phyloP scores from a whole-genome alignment of 2,888 invertebrate species.

The Conchocele bisecta region DNA sequence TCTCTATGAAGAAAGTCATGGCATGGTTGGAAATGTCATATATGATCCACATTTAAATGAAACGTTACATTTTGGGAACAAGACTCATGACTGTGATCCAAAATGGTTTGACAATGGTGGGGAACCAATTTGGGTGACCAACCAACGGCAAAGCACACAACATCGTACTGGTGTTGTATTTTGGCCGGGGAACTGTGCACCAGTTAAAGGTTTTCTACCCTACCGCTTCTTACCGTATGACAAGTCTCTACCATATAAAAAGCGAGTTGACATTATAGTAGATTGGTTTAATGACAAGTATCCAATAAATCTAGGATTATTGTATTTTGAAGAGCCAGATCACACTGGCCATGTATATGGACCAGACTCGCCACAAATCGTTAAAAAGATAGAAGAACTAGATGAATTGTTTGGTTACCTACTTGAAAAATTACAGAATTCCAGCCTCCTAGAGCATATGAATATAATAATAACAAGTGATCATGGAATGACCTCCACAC shows the following conservation, averaged over 20 bases:
- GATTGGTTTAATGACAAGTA: slow-evolving; percentile 80
- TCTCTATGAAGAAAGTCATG: slow-evolving; percentile 87
- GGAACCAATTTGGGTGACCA: slow-evolving; percentile 82
- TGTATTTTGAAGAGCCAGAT: slow-evolving; percentile 90
- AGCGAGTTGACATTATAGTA: slow-evolving; percentile 71
- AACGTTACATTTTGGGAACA: slow-evolving; percentile 51
- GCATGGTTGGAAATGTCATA: slow-evolving; percentile 87
- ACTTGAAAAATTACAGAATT: slow-evolving; percentile 84
- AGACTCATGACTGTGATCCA: slow-evolving; percentile 76
- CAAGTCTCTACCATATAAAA: slow-evolving; percentile 70
- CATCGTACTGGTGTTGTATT: slow-evolving; percentile 87
- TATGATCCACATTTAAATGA: slow-evolving; percentile 84
- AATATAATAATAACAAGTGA: slow-evolving; percentile 89
- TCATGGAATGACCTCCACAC: slow-evolving; percentile 88
- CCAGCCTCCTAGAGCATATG: slow-evolving; percentile 84
- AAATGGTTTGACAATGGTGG: slow-evolving; percentile 83
- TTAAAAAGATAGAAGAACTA: slow-evolving; percentile 84
- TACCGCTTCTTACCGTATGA: slow-evolving; percentile 58
- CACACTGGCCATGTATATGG: slow-evolving; percentile 86
- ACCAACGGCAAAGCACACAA: slow-evolving; percentile 85
- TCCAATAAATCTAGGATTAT: slow-evolving; percentile 88
- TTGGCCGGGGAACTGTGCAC: slow-evolving; percentile 88
- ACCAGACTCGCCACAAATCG: slow-evolving; percentile 78
- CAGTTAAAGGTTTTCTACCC: slow-evolving; percentile 71
- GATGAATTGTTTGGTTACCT: slow-evolving; percentile 83